Percentiles rank a stretch among this genome's conserved stretches.
These are phyloP conservation scores for Hormaphis cornu DNA, from an alignment of 1,140 invertebrate genomes.

Conservation along the genomic window DNA sequence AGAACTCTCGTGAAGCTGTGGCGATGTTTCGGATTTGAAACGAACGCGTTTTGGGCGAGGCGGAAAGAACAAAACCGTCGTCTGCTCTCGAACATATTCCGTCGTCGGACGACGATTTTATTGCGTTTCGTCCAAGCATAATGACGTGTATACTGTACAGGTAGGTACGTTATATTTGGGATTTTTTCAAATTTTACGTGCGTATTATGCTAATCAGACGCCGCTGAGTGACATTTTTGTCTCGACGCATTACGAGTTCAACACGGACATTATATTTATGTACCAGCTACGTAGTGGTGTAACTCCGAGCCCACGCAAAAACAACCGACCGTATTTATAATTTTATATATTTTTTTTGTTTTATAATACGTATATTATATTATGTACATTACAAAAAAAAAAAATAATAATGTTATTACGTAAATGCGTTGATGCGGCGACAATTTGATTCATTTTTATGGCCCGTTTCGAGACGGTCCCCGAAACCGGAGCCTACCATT, in stretches of 20 bases:
- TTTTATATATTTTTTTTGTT: background rate
- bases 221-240: background rate
- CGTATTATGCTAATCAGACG: background rate
- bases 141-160: too few species aligned
- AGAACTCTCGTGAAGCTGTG: too few species aligned
- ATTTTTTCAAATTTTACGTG: background rate
- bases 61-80: background rate
- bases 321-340: background rate
- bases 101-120: background rate
- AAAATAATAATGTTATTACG: too few species aligned
- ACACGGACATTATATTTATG: too few species aligned
- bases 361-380: too few species aligned
- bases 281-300: too few species aligned
- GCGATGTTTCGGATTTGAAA: too few species aligned
- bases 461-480: background rate
- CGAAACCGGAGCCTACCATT: background rate
- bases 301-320: background rate
- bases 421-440: background rate
- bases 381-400: too few species aligned
- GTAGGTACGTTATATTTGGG: too few species aligned
- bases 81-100: background rate
- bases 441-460: background rate
- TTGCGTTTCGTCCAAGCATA: background rate
- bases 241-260: background rate
- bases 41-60: too few species aligned